A percentile compares a stretch with the other conserved stretches of the same genome.
These are phyloP conservation scores for Echinarachnius parma DNA, from an alignment of 53 echinoderm and acorn worm genomes.

Conservation along the genomic window DNA sequence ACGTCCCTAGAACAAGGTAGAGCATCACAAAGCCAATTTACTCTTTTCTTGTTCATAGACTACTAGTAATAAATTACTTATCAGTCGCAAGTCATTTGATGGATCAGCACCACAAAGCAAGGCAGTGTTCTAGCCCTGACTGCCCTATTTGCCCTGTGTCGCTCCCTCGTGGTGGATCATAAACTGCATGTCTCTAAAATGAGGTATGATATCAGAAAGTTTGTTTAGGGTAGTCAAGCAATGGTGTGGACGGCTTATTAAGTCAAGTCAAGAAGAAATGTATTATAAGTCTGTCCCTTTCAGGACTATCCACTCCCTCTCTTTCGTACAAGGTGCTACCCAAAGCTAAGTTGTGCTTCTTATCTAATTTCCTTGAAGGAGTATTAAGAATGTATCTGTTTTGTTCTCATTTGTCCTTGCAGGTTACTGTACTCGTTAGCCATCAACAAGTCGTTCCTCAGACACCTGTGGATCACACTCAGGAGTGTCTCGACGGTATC, in stretches of 20 bases:
- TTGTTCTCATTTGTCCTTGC: too few species aligned
- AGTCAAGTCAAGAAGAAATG: too few species aligned
- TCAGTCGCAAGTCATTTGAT: slow-evolving; percentile 57
- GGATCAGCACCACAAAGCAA: slow-evolving; percentile 50
- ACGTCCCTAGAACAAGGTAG: slow-evolving; percentile 75
- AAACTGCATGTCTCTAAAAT: slow-evolving; percentile 72
- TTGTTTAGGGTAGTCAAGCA: too few species aligned
- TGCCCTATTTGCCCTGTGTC: slow-evolving; percentile 82
- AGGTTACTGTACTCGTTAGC: slow-evolving; percentile 86
- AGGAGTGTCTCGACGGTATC: slow-evolving; percentile 70
- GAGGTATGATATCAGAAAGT: slow-evolving; percentile 34
- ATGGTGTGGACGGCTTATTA: too few species aligned
- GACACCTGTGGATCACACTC: slow-evolving; percentile 79
- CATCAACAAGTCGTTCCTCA: slow-evolving; percentile 72
- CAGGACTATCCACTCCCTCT: too few species aligned
- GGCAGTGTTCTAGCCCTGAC: slow-evolving; percentile 61
- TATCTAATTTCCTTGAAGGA: too few species aligned
- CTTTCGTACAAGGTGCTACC: too few species aligned
- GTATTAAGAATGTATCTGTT: too few species aligned
- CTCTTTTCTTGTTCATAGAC: too few species aligned
- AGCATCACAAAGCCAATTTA: too few species aligned
- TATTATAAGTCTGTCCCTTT: too few species aligned
- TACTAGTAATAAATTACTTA: slow-evolving; percentile 74
- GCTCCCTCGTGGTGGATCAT: slow-evolving; percentile 68
- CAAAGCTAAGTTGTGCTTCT: too few species aligned